phyloP scores from a whole-genome alignment of 2,797 vertebrate species.

The Gymnothorax reevesii region DNA sequence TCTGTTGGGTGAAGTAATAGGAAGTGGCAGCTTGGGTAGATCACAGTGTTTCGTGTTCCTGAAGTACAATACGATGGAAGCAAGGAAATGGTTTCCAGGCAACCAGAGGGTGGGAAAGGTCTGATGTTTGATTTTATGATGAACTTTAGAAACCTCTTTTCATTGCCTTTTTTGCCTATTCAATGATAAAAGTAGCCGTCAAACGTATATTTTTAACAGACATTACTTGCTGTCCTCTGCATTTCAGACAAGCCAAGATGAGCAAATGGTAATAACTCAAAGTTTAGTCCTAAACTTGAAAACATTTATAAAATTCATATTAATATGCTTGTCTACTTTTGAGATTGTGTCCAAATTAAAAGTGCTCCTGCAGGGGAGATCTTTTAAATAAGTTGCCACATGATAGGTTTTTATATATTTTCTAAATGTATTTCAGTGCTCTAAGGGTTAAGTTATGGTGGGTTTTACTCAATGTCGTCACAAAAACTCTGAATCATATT shows the following conservation, averaged over 20 bases:
- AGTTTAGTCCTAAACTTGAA: neutral
- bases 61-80: conserved; percentile 1
- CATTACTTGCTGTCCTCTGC: neutral
- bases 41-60: conserved; percentile 12
- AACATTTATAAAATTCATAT: neutral
- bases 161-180: neutral
- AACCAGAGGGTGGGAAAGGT: neutral
- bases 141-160: neutral
- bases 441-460: neutral
- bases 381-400: neutral
- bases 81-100: conserved; percentile 8
- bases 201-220: neutral
- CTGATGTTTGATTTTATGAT: neutral
- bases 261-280: neutral
- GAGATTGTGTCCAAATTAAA: neutral
- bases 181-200: neutral
- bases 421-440: too few relatives aligned
- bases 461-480: neutral
- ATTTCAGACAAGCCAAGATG: neutral
- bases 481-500: neutral
- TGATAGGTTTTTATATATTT: too few relatives aligned
- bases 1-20: conserved; percentile 13
- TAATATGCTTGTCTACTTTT: neutral
- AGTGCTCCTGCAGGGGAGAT: too few relatives aligned
- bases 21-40: conserved; percentile 3